Percentiles rank a stretch among this genome's conserved stretches.
Evolutionary conservation across 2,113 vertebrate genomes (phyloP).

Genomic region (Panthera tigris): DNA sequence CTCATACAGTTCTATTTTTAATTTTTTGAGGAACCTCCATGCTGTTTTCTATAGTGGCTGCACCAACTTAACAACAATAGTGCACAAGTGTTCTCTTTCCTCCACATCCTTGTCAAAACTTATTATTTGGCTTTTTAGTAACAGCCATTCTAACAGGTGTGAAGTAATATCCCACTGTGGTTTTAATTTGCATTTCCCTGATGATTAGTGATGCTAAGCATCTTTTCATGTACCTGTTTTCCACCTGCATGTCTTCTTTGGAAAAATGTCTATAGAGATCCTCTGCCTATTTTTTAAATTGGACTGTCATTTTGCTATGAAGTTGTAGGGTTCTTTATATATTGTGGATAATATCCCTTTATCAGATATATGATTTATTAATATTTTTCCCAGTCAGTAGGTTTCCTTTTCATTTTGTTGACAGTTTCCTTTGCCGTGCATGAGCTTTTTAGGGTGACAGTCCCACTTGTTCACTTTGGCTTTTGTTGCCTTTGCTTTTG

Average conservation of each 20-base stretch:
- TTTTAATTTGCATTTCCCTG: background rate
- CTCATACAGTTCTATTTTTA: background rate
- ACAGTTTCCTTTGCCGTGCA: background rate
- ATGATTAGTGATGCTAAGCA: background rate
- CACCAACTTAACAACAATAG: background rate
- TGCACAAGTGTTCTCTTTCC: background rate
- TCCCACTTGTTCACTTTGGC: background rate
- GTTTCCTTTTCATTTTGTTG: background rate
- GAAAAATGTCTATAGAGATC: background rate
- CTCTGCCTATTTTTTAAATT: background rate
- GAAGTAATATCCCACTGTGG: background rate
- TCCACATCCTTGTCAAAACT: background rate
- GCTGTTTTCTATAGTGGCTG: background rate
- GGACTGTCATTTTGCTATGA: background rate
- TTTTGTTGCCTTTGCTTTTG: background rate
- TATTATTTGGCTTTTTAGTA: background rate
- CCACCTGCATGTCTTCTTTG: background rate
- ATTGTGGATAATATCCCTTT: background rate
- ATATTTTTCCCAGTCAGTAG: background rate
- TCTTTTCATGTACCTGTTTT: background rate
- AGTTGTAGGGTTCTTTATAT: background rate
- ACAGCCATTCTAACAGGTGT: background rate
- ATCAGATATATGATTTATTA: background rate
- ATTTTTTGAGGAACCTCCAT: background rate
- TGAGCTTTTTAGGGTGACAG: background rate